phyloP scores from a whole-genome alignment of 1,140 invertebrate species.

The Monochamus saltuarius region DNA sequence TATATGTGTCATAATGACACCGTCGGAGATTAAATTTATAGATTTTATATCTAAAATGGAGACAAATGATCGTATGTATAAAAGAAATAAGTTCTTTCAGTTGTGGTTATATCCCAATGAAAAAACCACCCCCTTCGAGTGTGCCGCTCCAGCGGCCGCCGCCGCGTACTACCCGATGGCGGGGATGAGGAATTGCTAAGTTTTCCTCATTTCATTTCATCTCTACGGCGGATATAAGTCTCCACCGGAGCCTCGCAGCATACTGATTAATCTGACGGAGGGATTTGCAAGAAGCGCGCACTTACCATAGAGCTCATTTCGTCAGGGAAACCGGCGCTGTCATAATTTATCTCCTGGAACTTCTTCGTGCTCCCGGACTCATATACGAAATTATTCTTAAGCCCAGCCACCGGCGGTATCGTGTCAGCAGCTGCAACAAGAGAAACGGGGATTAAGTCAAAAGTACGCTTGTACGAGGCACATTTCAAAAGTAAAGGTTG shows the following conservation, averaged over 20 bases:
- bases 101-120: too few species aligned
- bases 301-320: conserved; percentile 36
- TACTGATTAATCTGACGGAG: conserved; percentile 46
- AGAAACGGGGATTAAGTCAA: too few species aligned
- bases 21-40: too few species aligned
- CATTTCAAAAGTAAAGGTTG: too few species aligned
- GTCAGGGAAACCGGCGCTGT: conserved; percentile 25
- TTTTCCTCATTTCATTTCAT: conserved; percentile 51
- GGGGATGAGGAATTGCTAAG: conserved; percentile 48
- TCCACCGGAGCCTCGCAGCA: conserved; percentile 39
- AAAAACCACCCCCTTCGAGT: neutral
- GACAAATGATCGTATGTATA: too few species aligned
- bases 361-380: neutral
- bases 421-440: too few species aligned
- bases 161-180: conserved; percentile 22
- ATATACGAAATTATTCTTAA: neutral
- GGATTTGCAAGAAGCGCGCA: conserved; percentile 43
- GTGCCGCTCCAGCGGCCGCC: conserved; percentile 27
- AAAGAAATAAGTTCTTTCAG: too few species aligned
- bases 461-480: too few species aligned
- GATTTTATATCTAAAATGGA: too few species aligned
- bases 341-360: conserved; percentile 22
- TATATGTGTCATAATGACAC: too few species aligned
- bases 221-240: conserved; percentile 47
- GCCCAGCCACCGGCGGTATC: too few species aligned